Evolutionary conservation across 1,140 invertebrate species (phyloP).

Genomic region (Penaeus indicus): DNA sequence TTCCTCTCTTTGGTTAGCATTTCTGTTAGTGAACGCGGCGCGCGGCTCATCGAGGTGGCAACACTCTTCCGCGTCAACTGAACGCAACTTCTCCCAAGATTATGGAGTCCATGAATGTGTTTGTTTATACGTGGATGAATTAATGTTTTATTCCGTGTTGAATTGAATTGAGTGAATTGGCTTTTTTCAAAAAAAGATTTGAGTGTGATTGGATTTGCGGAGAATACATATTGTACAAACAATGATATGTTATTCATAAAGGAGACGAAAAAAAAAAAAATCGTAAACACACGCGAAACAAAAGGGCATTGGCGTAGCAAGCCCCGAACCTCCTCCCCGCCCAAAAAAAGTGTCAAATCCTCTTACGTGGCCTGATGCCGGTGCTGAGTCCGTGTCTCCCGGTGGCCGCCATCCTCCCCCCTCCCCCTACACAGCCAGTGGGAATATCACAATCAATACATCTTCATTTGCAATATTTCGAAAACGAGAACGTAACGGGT

Average conservation of each 20-base stretch:
- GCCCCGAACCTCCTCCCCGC: neutral
- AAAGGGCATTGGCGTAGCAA: neutral
- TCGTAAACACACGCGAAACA: neutral
- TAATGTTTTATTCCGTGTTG: neutral
- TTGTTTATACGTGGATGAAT: neutral
- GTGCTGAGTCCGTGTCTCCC: slow-evolving; percentile 22
- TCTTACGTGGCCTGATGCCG: slow-evolving; percentile 17
- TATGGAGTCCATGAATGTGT: neutral
- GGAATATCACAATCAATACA: slow-evolving; percentile 44
- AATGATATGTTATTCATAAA: neutral
- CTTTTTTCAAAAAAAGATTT: neutral
- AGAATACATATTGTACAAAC: neutral
- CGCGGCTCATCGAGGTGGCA: too few species aligned
- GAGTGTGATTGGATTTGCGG: neutral
- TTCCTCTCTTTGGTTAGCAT: too few species aligned
- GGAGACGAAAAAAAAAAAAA: neutral
- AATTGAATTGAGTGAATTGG: too few species aligned
- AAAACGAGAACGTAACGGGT: slow-evolving; percentile 43
- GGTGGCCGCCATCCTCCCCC: neutral
- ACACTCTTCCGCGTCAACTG: too few species aligned
- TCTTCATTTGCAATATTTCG: slow-evolving; percentile 57
- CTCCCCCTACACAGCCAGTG: neutral
- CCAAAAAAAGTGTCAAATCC: slow-evolving; percentile 16
- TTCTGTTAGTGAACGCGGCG: too few species aligned
- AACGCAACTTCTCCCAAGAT: too few species aligned